Evolutionary conservation across 1,140 invertebrate genomes (phyloP), one percentile per base, ranked within the genome.

Genomic region (Drosophila parvula): DNA sequence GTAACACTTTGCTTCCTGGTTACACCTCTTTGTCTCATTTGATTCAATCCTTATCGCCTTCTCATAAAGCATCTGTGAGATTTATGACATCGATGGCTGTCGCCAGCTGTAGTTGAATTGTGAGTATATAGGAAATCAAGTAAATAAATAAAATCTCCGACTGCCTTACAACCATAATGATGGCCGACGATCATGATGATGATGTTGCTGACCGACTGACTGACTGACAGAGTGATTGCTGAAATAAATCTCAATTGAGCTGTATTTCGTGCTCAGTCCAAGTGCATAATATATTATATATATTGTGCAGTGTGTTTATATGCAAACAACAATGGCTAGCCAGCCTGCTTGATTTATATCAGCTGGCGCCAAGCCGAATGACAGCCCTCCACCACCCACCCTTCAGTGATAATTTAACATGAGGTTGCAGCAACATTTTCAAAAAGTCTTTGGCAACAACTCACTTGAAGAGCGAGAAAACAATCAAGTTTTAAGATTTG

Each of bases 161-260:
- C 64, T 16, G 44, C 57, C 41, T 81, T 40, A 62, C 45, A 48
- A 67, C 32, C 60, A 60, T 79, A 28, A 62, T 78, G 62, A 67
- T 28, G 61, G 43, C 43, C 38, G 64, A 18, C 38, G 18, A 32
- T 41, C 43, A 57, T 77, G 41, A 77, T 76, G 41, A 60, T 47
- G 70, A 48, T 83, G 71, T 61, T 74, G 62, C 58, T 69, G 59
- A 67, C 73, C 67, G 60, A 85, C 71, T 57, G 60, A 79, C 73
- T 69, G 74, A 79, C 73, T 69, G 74, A 65, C 56, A 61, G 74
- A 68, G 64, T 76, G 56, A 69, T 75, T 85, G 74, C 57, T 81
- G 57, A 77, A 88, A 86, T 86, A 83, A 86, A 86, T 86, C 84
- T 88, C 63, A 88, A 88, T 85, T 79, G 71, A 22, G 75, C 57